Conservation (phyloP, 2,888 invertebrate genomes). For the Eupithecia dodoneata region DNA sequence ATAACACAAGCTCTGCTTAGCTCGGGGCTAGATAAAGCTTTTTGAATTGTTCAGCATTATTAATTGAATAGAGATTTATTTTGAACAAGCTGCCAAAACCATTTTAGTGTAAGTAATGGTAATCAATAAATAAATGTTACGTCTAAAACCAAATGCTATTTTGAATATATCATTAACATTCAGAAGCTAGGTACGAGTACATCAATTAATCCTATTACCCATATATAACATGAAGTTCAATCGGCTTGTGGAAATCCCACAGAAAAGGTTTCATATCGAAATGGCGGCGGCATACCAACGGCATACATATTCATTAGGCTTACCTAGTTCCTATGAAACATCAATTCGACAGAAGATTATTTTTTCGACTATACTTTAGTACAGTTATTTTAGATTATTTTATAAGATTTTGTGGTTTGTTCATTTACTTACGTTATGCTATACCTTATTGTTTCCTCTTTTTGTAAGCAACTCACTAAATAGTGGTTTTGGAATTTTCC, state of each 20-base stretch:
- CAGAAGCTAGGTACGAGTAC: background rate
- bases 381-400: background rate
- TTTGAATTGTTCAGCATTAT: no score
- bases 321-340: background rate
- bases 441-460: no score
- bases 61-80: background rate
- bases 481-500: no score
- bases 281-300: background rate
- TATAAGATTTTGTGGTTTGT: background rate
- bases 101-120: background rate
- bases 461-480: no score
- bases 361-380: background rate
- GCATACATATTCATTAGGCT: conserved; percentile 8
- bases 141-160: no score
- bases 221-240: conserved; percentile 1
- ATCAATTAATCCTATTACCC: background rate
- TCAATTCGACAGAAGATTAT: conserved; percentile 4
- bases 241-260: conserved; percentile 1
- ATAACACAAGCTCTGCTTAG: no score
- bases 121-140: background rate
- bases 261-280: conserved; percentile 9
- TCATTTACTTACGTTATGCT: no score
- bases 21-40: no score
- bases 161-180: background rate
- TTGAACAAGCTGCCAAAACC: no score